Percentiles rank a stretch among this genome's conserved stretches.
Evolutionary conservation across 2,888 invertebrate genomes (phyloP).

Genomic region (Deroplatys truncata): DNA sequence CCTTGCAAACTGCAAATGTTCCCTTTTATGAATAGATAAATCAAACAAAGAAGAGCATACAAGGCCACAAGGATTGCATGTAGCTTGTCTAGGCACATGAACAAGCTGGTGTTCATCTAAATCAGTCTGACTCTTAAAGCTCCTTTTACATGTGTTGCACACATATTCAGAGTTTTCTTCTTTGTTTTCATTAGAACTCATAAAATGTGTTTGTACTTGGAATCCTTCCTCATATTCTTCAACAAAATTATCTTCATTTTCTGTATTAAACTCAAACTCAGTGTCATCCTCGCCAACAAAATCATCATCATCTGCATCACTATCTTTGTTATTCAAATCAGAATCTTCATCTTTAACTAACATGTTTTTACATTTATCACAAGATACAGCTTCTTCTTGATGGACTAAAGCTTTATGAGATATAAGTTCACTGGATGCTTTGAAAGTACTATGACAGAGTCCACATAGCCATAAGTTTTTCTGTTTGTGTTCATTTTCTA

Average conservation of each 20-base stretch:
- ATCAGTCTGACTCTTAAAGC: not conserved
- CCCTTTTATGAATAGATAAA: not conserved
- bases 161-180: not conserved
- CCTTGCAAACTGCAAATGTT: not conserved
- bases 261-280: not conserved
- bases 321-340: not conserved
- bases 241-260: not conserved
- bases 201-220: not conserved
- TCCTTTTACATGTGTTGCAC: not conserved
- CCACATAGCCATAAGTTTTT: constrained; percentile 30
- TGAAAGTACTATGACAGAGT: constrained; percentile 32
- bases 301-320: not conserved
- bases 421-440: constrained; percentile 29
- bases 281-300: not conserved
- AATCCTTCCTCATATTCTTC: too few relatives aligned
- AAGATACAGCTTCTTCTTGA: constrained; percentile 26
- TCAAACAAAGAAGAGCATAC: not conserved
- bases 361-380: constrained; percentile 12
- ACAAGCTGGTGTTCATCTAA: not conserved
- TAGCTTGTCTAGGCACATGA: not conserved
- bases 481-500: constrained; percentile 31
- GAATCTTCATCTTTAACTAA: not conserved
- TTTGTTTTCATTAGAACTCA: not conserved
- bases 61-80: not conserved
- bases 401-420: constrained; percentile 31